Base-by-base conservation (phyloP, 2,113 vertebrate species). In the Saccopteryx leptura region DNA sequence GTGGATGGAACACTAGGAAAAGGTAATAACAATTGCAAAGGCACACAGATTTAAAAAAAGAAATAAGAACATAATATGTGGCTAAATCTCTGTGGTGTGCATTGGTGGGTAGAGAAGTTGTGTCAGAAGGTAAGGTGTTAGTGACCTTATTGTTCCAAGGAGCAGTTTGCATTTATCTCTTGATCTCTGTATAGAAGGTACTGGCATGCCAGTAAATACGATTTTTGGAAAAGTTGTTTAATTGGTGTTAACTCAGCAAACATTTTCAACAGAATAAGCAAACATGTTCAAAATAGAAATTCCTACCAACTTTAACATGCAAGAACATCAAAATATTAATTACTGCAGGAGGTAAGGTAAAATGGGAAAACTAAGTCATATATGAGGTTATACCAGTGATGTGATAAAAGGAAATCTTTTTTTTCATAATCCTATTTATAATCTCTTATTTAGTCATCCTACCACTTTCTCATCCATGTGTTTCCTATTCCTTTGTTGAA, bases 401-500 rank as follows among this genome's bases (percentile, higher is more conserved):
- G 24, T 0, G 80, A 28, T 81, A 66, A 92, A 74, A 56, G 8
- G 2, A 4, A 69, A 46, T 33, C 3, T 17, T 48, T 58, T 90
- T 88, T 82, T 61, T 76, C 19, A 33, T 39, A 80, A 65, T 52
- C 85, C 7, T 72, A 63, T 4, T 46, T 88, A 60, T 10, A 65
- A 21, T 31, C 24, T 88, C 52, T 60, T 48, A 78, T 63, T 88
- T 52, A 74, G 39, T 46, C 6, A 65, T 46, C 12, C 10, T 90
- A 28, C 33, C 87, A 0, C 69, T 91, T 58, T 18, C 3, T 52
- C 4, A 72, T 24, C 39, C 4, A 11, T 69, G 21, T 72, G 28
- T 46, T 95, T 90, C 15, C 26, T 50, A 5, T 52, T 83, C 92
- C 63, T 82, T 69, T 78, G n/a, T 54, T 83, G 66, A 65, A 96